Percentiles rank a stretch among this genome's conserved stretches.
These are phyloP conservation scores for Discoglossus pictus DNA, from an alignment of 2,797 vertebrate species.

Conservation along the genomic window DNA sequence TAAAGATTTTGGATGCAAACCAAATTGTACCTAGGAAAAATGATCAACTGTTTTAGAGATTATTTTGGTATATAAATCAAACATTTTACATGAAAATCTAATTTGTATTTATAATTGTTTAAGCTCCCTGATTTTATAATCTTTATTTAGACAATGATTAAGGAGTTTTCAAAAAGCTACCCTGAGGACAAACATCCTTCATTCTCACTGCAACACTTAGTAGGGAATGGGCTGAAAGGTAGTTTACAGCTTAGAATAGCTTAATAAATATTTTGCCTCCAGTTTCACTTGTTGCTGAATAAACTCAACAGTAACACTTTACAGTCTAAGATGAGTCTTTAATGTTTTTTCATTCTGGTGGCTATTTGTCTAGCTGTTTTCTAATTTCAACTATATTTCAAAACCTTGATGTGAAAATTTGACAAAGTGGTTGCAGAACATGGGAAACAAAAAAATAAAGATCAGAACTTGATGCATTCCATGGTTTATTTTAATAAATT, in stretches of 20 bases:
- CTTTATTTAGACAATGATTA: neutral
- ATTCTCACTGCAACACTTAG: neutral
- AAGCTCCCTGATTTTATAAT: neutral
- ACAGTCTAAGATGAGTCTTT: no score
- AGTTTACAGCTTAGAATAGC: neutral
- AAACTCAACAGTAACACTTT: neutral
- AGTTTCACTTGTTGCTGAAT: neutral
- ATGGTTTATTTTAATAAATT: no score
- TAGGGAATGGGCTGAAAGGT: neutral
- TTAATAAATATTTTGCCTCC: neutral
- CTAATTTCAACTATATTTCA: no score
- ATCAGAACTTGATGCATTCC: no score
- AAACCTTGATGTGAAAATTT: no score
- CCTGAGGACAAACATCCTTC: neutral
- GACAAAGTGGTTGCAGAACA: no score
- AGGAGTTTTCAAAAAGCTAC: neutral
- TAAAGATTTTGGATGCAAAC: neutral
- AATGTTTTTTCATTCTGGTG: no score
- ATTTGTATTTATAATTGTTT: neutral
- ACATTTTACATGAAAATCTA: neutral
- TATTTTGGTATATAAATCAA: constrained; percentile 6
- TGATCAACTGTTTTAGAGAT: neutral
- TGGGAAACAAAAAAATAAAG: no score
- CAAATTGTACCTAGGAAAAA: neutral
- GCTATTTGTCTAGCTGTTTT: no score